phyloP scores from a whole-genome alignment of 2,888 invertebrate genomes.

The Rotaria sp. region DNA sequence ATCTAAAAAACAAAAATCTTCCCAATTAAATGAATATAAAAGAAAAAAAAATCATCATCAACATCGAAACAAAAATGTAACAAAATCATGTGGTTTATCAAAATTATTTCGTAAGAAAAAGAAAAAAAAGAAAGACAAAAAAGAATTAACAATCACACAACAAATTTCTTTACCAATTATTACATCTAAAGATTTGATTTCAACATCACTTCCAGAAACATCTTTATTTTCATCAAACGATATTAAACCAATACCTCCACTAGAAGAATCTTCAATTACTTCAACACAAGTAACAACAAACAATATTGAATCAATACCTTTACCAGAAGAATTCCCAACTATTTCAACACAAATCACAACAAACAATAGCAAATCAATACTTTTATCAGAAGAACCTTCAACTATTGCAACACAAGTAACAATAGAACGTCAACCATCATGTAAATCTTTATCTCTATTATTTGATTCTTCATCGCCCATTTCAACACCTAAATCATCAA shows the following conservation, averaged over 20 bases:
- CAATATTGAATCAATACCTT: not conserved
- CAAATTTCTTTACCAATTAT: not conserved
- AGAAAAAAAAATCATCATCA: not conserved
- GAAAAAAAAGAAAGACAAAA: not conserved
- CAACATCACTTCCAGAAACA: not conserved
- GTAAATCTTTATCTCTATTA: not conserved
- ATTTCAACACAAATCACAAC: not conserved
- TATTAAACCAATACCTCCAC: not conserved
- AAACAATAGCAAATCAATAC: not conserved
- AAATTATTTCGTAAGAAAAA: not conserved
- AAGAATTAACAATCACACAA: not conserved
- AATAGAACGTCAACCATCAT: not conserved
- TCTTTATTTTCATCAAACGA: not conserved
- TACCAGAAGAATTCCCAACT: not conserved
- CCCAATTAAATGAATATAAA: not conserved
- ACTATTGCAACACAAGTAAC: too few relatives aligned
- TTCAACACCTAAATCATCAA: not conserved
- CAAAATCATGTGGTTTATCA: not conserved
- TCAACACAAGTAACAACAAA: too few relatives aligned
- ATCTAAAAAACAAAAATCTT: not conserved
- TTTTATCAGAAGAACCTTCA: not conserved
- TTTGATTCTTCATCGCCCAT: not conserved
- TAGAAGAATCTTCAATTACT: not conserved
- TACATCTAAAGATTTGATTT: not conserved
- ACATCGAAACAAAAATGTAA: not conserved